Evolutionary conservation across 2,888 invertebrate genomes (phyloP).

Genomic region (Oscheius myriophilus): DNA sequence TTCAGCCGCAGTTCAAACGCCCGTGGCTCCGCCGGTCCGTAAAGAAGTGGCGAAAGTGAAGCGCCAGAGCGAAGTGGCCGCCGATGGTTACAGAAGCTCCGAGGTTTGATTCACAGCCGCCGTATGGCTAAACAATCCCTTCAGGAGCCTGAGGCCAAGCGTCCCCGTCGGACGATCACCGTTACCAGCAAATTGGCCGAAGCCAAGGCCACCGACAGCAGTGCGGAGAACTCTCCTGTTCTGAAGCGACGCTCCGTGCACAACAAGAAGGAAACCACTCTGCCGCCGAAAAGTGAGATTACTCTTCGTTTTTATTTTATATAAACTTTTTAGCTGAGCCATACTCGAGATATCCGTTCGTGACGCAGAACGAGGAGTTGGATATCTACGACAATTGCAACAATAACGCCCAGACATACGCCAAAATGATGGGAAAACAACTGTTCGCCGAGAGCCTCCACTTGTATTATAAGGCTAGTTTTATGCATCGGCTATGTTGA

Average conservation of each 20-base stretch:
- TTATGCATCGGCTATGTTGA: neutral
- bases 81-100: too few species aligned
- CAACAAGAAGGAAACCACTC: neutral
- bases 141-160: slow-evolving; percentile 18
- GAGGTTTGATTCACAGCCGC: too few species aligned
- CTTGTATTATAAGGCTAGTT: slow-evolving; percentile 49
- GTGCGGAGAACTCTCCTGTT: too few species aligned
- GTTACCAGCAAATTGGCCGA: slow-evolving; percentile 29
- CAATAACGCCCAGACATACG: slow-evolving; percentile 50
- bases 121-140: too few species aligned
- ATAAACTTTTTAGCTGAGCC: slow-evolving; percentile 34
- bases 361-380: slow-evolving; percentile 47
- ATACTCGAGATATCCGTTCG: slow-evolving; percentile 45
- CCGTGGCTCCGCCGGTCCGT: too few species aligned
- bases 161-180: slow-evolving; percentile 7
- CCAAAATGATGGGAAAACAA: slow-evolving; percentile 39
- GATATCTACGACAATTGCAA: slow-evolving; percentile 37
- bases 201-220: neutral
- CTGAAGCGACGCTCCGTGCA: too few species aligned
- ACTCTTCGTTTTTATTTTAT: too few species aligned
- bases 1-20: neutral
- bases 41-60: too few species aligned
- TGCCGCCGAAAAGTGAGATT: neutral
- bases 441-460: slow-evolving; percentile 51
- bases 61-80: too few species aligned